Evolutionary conservation across 2,113 vertebrate genomes (phyloP), one percentile per base, ranked within the genome.

Genomic region (Amblyopsis rosae): DNA sequence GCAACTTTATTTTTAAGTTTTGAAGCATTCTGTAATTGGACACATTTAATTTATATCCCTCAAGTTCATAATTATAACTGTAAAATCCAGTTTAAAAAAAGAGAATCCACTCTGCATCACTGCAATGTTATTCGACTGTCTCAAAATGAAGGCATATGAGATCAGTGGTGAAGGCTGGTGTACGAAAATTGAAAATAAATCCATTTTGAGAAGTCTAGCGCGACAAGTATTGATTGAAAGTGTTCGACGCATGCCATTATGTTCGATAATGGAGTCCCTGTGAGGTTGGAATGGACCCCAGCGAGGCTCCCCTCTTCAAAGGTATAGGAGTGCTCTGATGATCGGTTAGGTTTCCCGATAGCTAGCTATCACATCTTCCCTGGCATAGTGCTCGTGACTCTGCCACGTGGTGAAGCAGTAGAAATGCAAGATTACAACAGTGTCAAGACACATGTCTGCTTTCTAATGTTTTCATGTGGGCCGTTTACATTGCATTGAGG

Each of bases 31-130:
- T 75, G 81, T 91, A 89, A 91, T 90, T 89, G 88, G 82, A 81
- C 73, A 73, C 87, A 84, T 89, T 87, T 89, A 90, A 90, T 90
- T 90, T 88, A 90, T 88, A 87, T 86, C 85, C 81, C 79, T 89
- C 87, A 88, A 85, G 83, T 83, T 79, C 66, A 59, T 81, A 75
- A 89, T 90, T 86, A 89, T 79, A 79, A 87, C 77, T 81, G 57
- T 58, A 68, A 80, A 75, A 83, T 19, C 26, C 26, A 26, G 26
- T 26, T 26, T 26, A 26, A 26, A 26, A 26, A 26, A 53, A 35
- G 70, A 69, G 56, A 69, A 71, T 75, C 55, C 66, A 59, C 54
- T 59, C 47, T 69, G 62, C 58, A 76, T 81, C 57, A 70, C 56
- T 77, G 63, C 66, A 75, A 67, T 77, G 62, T 45, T 65, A 62